Evolutionary conservation across 23 tunicate species (phyloP), one percentile per base, ranked within the genome.

Genomic region (Clavelina lepadiformis): DNA sequence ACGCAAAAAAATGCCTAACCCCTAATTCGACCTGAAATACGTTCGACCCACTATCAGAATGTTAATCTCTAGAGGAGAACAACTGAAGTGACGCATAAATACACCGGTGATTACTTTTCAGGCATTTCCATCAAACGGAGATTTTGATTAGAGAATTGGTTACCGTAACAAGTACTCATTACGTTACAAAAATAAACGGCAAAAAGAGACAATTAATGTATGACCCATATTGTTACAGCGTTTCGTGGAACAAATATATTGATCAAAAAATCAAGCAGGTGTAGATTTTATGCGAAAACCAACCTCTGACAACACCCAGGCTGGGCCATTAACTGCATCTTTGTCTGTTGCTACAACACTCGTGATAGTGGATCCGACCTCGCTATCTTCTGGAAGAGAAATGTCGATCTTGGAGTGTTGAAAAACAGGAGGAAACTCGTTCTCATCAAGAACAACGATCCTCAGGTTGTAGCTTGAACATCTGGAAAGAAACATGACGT

Each of bases 361-460:
- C 5, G 76, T 37, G 15, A 82, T 51, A 2, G 37, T 46, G 0
- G 91, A 63, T 6, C 91, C 81, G 25, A 74, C 66, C 1, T 66
- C 49, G 3, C 56, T 68, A 51, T 82, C 76, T 31, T 82, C 91
- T 55, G 74, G 69, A 34, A 82, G 71, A 7, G 28, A 34, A 22
- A 75, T 5, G 26, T 28, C 56, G 4, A 72, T 25, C 52, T 73
- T 58, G 34, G 68, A 49, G 38, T 68, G 78, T 31, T 64, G 76
- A 36, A 82, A 73, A 3, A 27, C 27, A 2, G 91, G 91, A 38
- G 80, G 46, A 35, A 62, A 67, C 37, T 82, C 91, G 50, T 82
- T 82, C 23, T 28, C 91, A 68, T 82, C 91, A 63, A 82, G 30
- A 24, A 82, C 38, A 2, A 74, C 61, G 26, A 82, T 65, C 13